A percentile compares a stretch with the other conserved stretches of the same genome.
Evolutionary conservation across 2,113 vertebrate species (phyloP).

Genomic region (Ctenomys sociabilis): DNA sequence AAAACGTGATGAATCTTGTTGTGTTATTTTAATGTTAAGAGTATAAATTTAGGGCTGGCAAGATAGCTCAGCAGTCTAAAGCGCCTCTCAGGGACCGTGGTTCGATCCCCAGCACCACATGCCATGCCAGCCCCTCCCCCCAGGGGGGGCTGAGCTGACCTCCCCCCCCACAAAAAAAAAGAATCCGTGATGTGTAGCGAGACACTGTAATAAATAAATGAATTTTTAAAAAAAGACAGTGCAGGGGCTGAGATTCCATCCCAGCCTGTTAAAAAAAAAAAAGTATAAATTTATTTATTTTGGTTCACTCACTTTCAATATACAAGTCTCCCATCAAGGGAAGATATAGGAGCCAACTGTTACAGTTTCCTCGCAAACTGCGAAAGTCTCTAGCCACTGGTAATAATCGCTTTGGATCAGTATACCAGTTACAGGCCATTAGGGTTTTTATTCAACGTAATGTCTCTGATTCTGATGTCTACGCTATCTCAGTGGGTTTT

Average conservation of each 20-base stretch:
- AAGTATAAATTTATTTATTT: background rate
- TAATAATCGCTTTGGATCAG: background rate
- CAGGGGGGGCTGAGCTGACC: no score
- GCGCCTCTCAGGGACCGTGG: no score
- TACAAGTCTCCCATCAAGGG: background rate
- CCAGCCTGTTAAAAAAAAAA: no score
- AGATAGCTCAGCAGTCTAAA: no score
- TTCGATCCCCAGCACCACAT: no score
- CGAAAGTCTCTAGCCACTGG: background rate
- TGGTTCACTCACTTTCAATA: background rate
- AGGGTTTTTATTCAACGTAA: background rate
- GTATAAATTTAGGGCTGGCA: background rate
- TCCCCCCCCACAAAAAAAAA: no score
- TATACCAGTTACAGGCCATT: background rate
- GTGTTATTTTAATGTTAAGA: background rate
- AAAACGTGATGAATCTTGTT: background rate
- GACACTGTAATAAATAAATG: no score
- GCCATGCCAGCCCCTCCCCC: no score
- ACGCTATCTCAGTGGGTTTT: background rate
- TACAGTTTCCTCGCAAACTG: background rate
- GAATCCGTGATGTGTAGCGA: no score
- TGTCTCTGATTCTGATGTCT: background rate
- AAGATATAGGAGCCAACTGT: background rate
- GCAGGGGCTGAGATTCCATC: no score
- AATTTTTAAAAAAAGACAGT: no score